These are phyloP conservation scores for Carollia perspicillata DNA, from an alignment of 2,113 vertebrate species.

Conservation along the genomic window DNA sequence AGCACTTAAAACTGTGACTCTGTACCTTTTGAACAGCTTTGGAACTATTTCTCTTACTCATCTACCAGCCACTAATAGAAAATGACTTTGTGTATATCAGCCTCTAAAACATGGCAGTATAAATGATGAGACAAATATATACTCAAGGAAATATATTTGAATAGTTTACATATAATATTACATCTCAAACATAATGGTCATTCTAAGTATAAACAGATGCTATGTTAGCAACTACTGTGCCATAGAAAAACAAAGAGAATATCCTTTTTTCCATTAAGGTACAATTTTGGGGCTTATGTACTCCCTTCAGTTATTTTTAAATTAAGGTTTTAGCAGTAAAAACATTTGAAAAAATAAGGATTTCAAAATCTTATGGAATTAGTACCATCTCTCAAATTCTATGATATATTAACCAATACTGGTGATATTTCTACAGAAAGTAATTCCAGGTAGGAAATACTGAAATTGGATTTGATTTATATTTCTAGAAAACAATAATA, in stretches of 20 bases:
- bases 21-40: neutral
- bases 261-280: neutral
- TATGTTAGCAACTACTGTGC: neutral
- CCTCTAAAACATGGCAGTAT: neutral
- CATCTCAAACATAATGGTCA: neutral
- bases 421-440: neutral
- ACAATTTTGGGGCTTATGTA: neutral
- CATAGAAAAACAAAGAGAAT: neutral
- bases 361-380: neutral
- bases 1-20: neutral
- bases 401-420: neutral
- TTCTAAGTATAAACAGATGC: neutral
- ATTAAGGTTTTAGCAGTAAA: neutral
- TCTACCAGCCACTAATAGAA: neutral
- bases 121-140: neutral
- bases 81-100: neutral
- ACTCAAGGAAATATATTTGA: neutral
- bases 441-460: neutral
- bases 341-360: neutral
- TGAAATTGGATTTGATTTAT: neutral
- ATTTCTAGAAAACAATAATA: neutral
- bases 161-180: neutral
- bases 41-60: neutral
- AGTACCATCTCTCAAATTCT: neutral
- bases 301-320: neutral